Percentiles rank a stretch among this genome's conserved stretches.
phyloP scores from a whole-genome alignment of 2,888 invertebrate species.

The Oxytorus armatus region DNA sequence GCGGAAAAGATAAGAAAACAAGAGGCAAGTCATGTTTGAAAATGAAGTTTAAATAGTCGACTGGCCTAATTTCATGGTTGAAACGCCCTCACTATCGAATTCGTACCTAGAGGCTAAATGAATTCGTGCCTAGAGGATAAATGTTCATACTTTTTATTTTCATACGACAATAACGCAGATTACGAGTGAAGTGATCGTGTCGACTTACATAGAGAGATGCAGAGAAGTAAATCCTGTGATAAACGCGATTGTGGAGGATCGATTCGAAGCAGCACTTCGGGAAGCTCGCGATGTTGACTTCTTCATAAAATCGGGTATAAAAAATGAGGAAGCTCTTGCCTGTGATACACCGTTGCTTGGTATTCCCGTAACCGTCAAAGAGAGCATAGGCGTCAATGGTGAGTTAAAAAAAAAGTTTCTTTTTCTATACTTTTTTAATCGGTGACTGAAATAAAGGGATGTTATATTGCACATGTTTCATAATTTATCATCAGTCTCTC shows the following conservation, averaged over 20 bases:
- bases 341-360: conserved; percentile 90
- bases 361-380: conserved; percentile 93
- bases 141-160: neutral
- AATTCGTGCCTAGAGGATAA: neutral
- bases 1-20: conserved; percentile 89
- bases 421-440: no score
- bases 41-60: no score
- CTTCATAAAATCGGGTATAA: conserved; percentile 70
- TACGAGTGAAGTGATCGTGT: conserved; percentile 87
- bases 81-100: neutral
- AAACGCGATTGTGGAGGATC: conserved; percentile 89
- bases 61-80: no score
- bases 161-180: conserved; percentile 84
- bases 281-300: conserved; percentile 88
- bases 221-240: conserved; percentile 88
- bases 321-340: conserved; percentile 83
- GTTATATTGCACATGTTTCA: no score
- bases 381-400: conserved; percentile 91
- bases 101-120: neutral
- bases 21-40: conserved; percentile 86
- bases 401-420: no score
- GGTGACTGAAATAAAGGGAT: no score
- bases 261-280: conserved; percentile 87
- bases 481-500: no score
- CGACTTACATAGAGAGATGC: conserved; percentile 88